Percentiles rank a stretch among this genome's conserved stretches.
These are phyloP conservation scores for Drosophila ezoana DNA, from an alignment of 2,888 invertebrate species.

Conservation along the genomic window DNA sequence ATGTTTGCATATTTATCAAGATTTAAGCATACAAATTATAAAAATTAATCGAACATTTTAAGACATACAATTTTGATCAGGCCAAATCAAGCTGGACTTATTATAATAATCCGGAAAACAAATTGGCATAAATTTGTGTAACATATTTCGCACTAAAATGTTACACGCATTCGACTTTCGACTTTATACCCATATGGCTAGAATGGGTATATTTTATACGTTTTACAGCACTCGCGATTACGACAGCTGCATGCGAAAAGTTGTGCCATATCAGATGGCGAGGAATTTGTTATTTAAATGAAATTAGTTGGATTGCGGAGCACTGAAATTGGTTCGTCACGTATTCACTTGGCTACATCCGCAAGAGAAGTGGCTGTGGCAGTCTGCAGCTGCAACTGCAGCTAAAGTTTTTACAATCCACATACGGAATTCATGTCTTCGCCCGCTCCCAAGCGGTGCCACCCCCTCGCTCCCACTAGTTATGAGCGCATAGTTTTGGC, in stretches of 20 bases:
- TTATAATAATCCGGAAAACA: neutral
- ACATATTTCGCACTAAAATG: neutral
- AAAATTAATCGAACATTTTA: too few relatives aligned
- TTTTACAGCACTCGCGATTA: slow-evolving; percentile 2
- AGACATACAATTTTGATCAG: neutral
- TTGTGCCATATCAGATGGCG: slow-evolving; percentile 36
- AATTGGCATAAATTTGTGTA: neutral
- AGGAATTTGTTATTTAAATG: slow-evolving; percentile 64
- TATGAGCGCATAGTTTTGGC: slow-evolving; percentile 27
- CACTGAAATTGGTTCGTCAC: slow-evolving; percentile 53
- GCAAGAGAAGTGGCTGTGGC: slow-evolving; percentile 18
- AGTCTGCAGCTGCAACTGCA: slow-evolving; percentile 11
- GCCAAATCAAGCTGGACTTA: neutral
- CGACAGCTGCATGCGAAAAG: slow-evolving; percentile 23
- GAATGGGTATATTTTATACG: slow-evolving; percentile 5
- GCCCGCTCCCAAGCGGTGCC: neutral
- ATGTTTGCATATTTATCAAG: too few relatives aligned
- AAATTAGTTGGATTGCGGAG: slow-evolving; percentile 60
- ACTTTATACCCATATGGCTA: neutral
- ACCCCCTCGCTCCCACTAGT: neutral
- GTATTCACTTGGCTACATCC: slow-evolving; percentile 59
- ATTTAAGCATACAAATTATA: too few relatives aligned
- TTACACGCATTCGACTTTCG: neutral
- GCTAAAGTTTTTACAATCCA: slow-evolving; percentile 56
- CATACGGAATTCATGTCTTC: slow-evolving; percentile 32